Conservation (phyloP, 2,797 vertebrate species). For the Alfaro cultratus region DNA sequence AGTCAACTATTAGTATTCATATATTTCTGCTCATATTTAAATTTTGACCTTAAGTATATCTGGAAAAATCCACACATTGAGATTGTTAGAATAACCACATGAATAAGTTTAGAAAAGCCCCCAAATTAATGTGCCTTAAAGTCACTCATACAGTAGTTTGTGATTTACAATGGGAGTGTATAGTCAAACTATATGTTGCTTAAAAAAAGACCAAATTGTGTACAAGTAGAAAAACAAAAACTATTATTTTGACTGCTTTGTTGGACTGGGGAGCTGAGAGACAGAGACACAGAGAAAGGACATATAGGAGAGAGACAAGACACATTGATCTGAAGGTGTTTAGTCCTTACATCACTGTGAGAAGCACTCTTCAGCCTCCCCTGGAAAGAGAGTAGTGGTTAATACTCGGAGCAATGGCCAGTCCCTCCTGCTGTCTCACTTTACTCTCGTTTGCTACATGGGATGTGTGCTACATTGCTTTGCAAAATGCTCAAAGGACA, state of each 20-base stretch:
- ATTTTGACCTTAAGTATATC: neutral
- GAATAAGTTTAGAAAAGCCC: neutral
- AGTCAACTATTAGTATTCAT: neutral
- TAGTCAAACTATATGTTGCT: constrained; percentile 13
- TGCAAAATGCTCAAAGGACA: constrained; percentile 27
- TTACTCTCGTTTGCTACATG: constrained; percentile 25
- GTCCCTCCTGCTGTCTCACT: constrained; percentile 53
- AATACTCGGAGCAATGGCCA: constrained; percentile 75
- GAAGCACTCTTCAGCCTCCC: constrained; percentile 98
- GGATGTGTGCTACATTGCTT: constrained; percentile 22
- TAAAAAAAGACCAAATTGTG: constrained; percentile 35
- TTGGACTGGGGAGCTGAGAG: constrained; percentile 71
- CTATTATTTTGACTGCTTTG: constrained; percentile 69
- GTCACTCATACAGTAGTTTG: constrained; percentile 1
- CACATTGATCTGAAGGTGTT: constrained; percentile 84
- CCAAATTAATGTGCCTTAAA: neutral
- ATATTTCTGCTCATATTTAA: neutral
- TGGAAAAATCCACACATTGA: neutral
- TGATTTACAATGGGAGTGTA: constrained; percentile 3
- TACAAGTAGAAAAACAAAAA: constrained; percentile 54
- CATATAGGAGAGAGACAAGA: constrained; percentile 79
- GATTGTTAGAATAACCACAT: neutral
- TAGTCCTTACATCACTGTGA: constrained; percentile 98
- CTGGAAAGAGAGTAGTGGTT: constrained; percentile 92
- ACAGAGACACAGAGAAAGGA: constrained; percentile 69